Base-by-base conservation (phyloP, 2,113 vertebrate genomes). In the Proterorhinus semilunaris region DNA sequence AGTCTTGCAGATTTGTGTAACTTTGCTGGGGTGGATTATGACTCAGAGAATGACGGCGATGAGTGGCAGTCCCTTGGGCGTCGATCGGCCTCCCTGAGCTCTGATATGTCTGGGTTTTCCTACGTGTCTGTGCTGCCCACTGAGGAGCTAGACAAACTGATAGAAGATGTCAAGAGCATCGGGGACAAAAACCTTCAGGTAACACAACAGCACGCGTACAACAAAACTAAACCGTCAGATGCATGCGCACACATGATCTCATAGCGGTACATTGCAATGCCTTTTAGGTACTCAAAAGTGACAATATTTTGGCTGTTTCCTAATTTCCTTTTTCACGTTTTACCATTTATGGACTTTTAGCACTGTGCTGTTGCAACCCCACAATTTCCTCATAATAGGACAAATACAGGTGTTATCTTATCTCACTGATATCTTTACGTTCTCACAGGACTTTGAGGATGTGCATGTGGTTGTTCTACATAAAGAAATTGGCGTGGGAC, bases 401-500 rank as follows among this genome's bases (percentile, higher is more conserved):
- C 4, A 3, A 47, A 10, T 47, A 47, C 1, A 47, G 6, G 7
- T 47, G 10, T 47, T 47, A 8, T 47, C 7, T 47, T 10, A 47
- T 47, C 10, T 8, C 10, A 8, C 7, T 54, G 6, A 0, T 10
- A 9, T 61, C 5, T 7, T 44, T 61, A 3, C n/a, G 1, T 69
- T 21, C 64, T 57, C 72, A 27, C 62, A 94, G 93, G 85, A 89
- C 57, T 90, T 84, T 58, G 75, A 92, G 1, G 91, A 93, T 11
- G 86, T 94, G 8, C 89, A 93, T 36, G 93, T 94, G 55, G 91
- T 93, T 53, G 93, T 94, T 66, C 90, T 94, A n/a, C 93, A 94
- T 74, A 94, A 94, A 78, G 93, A 94, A 4, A 53, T 90, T 3
- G 93, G 91, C 15, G 78, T 82, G 9, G 93, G 93, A 27, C 85